Conservation (phyloP, 2,113 vertebrate species). For the Trachemys scripta region DNA sequence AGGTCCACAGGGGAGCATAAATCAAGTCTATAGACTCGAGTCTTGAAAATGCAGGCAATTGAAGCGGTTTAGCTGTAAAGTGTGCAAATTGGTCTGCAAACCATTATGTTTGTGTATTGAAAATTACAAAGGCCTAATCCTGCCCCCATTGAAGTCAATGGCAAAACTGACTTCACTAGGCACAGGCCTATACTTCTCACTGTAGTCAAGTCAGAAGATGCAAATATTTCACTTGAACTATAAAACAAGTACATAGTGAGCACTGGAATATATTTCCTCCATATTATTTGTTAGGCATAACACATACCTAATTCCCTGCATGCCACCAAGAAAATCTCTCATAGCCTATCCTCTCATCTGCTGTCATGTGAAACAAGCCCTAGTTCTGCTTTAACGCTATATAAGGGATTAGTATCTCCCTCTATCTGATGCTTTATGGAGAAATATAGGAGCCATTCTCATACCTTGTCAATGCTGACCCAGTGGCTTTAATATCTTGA, state of each 20-base stretch:
- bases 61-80: neutral
- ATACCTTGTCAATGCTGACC: neutral
- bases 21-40: no score
- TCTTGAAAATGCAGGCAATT: neutral
- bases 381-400: neutral
- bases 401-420: neutral
- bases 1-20: no score
- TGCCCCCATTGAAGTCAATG: neutral
- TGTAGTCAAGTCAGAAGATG: slow-evolving; percentile 20
- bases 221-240: slow-evolving; percentile 1
- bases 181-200: slow-evolving; percentile 13
- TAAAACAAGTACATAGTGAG: neutral
- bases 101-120: neutral
- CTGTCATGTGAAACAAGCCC: slow-evolving; percentile 14
- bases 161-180: neutral
- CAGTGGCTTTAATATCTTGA: neutral
- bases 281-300: neutral
- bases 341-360: slow-evolving; percentile 1
- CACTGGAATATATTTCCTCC: neutral
- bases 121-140: slow-evolving; percentile 1
- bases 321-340: neutral
- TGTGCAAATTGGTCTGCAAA: neutral
- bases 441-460: neutral
- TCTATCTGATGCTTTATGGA: neutral
- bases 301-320: neutral